Conservation (phyloP, 2,797 vertebrate genomes). For the Holocentrus rufus region DNA sequence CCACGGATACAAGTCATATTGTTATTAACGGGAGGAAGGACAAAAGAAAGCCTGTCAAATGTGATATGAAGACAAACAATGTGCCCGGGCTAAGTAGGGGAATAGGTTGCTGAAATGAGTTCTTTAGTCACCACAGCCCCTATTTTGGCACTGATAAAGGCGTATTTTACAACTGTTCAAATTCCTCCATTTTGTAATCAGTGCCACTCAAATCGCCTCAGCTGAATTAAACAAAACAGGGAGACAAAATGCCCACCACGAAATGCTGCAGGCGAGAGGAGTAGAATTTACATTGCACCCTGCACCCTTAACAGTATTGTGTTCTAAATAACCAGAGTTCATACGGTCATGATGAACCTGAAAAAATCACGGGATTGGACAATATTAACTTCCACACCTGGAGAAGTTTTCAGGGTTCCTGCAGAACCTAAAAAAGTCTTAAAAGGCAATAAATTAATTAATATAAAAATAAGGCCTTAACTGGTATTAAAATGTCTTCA, state of each 20-base stretch:
- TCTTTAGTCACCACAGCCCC: constrained; percentile 44
- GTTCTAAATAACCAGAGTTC: background rate
- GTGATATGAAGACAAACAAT: constrained; percentile 72
- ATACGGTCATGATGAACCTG: too few relatives aligned
- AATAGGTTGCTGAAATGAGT: constrained; percentile 60
- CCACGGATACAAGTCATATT: constrained; percentile 58
- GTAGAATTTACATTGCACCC: constrained; percentile 10
- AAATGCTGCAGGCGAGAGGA: background rate
- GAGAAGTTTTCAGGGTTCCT: too few relatives aligned
- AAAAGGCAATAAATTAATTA: too few relatives aligned
- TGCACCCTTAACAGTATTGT: background rate
- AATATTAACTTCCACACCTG: too few relatives aligned
- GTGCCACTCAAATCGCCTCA: constrained; percentile 26
- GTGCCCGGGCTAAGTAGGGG: constrained; percentile 34
- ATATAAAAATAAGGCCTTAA: too few relatives aligned
- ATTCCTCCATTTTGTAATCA: constrained; percentile 31
- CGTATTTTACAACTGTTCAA: constrained; percentile 20
- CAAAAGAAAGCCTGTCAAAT: constrained; percentile 66
- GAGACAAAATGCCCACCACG: background rate
- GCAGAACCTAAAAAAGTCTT: too few relatives aligned
- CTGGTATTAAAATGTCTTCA: too few relatives aligned
- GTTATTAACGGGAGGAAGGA: constrained; percentile 60
- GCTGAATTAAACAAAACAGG: constrained; percentile 27
- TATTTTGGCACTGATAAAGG: constrained; percentile 43
- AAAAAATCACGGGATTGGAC: too few relatives aligned